Conservation (phyloP, 2,888 invertebrate species). For the Sarcophaga rosellei region DNA sequence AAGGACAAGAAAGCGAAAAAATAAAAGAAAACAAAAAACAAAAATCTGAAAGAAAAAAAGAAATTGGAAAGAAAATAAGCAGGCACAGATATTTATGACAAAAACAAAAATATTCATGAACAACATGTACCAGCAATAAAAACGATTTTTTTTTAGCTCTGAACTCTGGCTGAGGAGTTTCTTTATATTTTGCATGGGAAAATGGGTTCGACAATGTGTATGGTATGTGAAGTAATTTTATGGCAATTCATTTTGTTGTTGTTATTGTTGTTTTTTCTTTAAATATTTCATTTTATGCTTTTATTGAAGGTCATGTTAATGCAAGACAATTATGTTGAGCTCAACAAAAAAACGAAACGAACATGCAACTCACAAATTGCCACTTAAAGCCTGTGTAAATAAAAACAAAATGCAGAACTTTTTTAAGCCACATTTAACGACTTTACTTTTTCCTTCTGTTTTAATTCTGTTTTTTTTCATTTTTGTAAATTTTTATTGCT, state of each 20-base stretch:
- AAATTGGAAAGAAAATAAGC: constrained; percentile 17
- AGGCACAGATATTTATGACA: constrained; percentile 32
- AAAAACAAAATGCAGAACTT: background rate
- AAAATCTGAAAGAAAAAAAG: constrained; percentile 18
- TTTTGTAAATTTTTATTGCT: background rate
- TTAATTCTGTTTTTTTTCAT: constrained; percentile 24
- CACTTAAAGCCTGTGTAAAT: constrained; percentile 34
- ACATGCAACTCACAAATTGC: constrained; percentile 42
- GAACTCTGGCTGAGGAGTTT: background rate
- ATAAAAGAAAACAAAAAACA: background rate
- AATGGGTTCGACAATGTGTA: background rate
- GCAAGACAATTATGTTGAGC: background rate
- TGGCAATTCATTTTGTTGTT: background rate
- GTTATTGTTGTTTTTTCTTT: background rate
- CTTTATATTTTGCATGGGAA: background rate
- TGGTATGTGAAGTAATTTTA: background rate
- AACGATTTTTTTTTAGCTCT: background rate
- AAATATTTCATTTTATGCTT: background rate
- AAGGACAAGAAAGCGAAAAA: constrained; percentile 31
- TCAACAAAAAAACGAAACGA: background rate
- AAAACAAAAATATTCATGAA: constrained; percentile 39
- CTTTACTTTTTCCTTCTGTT: constrained; percentile 7
- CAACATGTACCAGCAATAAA: constrained; percentile 32
- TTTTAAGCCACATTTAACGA: background rate
- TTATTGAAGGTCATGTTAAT: constrained; percentile 37